Percentiles rank a stretch among this genome's conserved stretches.
Conservation (phyloP, 2,888 invertebrate species). For the Aphodius granarius region DNA sequence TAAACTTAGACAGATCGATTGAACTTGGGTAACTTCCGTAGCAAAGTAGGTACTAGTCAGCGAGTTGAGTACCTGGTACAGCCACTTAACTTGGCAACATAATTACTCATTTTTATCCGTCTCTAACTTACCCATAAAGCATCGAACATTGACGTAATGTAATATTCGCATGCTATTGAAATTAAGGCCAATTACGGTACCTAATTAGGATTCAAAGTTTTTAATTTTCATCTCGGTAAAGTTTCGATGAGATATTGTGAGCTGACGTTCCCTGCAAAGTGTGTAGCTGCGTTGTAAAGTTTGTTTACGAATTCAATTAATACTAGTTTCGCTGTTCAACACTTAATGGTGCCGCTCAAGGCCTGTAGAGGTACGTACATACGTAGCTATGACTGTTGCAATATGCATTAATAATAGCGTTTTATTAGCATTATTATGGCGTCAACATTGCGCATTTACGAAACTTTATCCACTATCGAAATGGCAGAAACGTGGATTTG, state of each 20-base stretch:
- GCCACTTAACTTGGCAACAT: background rate
- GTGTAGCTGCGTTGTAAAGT: background rate
- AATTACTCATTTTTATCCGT: background rate
- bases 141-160: background rate
- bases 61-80: background rate
- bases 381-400: background rate
- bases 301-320: background rate
- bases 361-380: background rate
- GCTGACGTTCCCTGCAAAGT: background rate
- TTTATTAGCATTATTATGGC: background rate
- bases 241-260: background rate
- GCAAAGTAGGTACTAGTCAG: background rate
- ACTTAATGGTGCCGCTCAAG: background rate
- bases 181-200: background rate
- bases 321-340: background rate
- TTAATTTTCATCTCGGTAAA: background rate
- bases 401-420: background rate
- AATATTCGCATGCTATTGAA: background rate
- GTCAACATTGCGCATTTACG: background rate
- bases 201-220: background rate
- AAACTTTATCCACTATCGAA: background rate
- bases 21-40: background rate
- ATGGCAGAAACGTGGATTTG: no score
- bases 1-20: background rate
- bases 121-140: background rate